A percentile compares a stretch with the other conserved stretches of the same genome.
phyloP scores from a whole-genome alignment of 2,888 invertebrate genomes.

The Periphyllus acericola region DNA sequence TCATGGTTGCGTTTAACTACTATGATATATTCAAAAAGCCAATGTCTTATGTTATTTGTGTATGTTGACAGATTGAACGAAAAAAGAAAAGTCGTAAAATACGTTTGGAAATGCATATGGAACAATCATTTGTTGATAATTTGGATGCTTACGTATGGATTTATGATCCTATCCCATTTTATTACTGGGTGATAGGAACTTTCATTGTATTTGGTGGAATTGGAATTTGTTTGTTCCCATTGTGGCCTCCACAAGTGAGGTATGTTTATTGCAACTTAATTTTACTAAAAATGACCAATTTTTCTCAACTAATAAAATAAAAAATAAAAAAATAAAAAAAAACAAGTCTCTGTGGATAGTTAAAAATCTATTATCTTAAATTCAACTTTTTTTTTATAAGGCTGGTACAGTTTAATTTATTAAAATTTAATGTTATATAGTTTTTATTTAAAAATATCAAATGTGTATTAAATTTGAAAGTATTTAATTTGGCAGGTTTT shows the following conservation, averaged over 20 bases:
- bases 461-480: background rate
- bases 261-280: slow-evolving; percentile 66
- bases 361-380: no score
- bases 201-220: slow-evolving; percentile 91
- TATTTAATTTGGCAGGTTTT: background rate
- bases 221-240: slow-evolving; percentile 96
- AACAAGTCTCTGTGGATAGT: no score
- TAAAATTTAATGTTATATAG: no score
- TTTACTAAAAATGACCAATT: background rate
- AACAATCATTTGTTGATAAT: slow-evolving; percentile 93
- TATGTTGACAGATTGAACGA: slow-evolving; percentile 66
- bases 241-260: slow-evolving; percentile 95
- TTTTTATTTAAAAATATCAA: no score
- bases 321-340: no score
- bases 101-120: slow-evolving; percentile 95
- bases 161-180: slow-evolving; percentile 94
- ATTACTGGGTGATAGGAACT: slow-evolving; percentile 94
- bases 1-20: no score
- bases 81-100: slow-evolving; percentile 76
- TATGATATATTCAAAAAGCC: no score
- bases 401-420: no score
- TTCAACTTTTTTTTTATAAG: no score
- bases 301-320: background rate
- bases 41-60: background rate
- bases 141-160: slow-evolving; percentile 98